Evolutionary conservation across 1,140 invertebrate genomes (phyloP).

Genomic region (Sarcophaga peregrina): DNA sequence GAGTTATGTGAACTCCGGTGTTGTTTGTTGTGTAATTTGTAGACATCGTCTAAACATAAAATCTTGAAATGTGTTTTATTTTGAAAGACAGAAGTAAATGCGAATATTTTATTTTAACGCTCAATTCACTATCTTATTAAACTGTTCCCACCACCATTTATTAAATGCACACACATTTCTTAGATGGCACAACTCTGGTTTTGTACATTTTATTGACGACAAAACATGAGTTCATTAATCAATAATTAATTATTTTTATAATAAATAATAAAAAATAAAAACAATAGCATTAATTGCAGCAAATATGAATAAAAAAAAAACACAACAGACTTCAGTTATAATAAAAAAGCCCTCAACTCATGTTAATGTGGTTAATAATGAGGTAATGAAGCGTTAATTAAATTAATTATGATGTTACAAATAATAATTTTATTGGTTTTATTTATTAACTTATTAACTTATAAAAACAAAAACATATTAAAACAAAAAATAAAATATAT

Average conservation of each 20-base stretch:
- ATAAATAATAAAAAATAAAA: slow-evolving; percentile 7
- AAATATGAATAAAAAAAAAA: not conserved
- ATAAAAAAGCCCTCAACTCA: not conserved
- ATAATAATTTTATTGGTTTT: slow-evolving; percentile 6
- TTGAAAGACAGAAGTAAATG: no score
- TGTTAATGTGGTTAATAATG: slow-evolving; percentile 19
- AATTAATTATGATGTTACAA: slow-evolving; percentile 20
- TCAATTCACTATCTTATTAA: no score
- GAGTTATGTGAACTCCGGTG: no score
- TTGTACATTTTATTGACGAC: not conserved
- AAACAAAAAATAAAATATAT: not conserved
- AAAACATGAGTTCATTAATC: slow-evolving; percentile 25
- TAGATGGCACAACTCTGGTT: not conserved
- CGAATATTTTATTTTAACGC: no score
- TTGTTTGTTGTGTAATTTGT: no score
- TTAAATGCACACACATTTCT: not conserved
- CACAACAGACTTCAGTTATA: not conserved
- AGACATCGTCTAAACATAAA: no score
- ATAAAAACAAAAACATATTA: no score
- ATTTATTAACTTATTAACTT: not conserved
- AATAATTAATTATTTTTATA: slow-evolving; percentile 14
- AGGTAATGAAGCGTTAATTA: slow-evolving; percentile 14
- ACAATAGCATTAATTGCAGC: not conserved
- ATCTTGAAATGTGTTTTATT: no score
- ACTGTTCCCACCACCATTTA: not conserved